phyloP scores from a whole-genome alignment of 2,113 vertebrate genomes.

The Plectropomus leopardus region DNA sequence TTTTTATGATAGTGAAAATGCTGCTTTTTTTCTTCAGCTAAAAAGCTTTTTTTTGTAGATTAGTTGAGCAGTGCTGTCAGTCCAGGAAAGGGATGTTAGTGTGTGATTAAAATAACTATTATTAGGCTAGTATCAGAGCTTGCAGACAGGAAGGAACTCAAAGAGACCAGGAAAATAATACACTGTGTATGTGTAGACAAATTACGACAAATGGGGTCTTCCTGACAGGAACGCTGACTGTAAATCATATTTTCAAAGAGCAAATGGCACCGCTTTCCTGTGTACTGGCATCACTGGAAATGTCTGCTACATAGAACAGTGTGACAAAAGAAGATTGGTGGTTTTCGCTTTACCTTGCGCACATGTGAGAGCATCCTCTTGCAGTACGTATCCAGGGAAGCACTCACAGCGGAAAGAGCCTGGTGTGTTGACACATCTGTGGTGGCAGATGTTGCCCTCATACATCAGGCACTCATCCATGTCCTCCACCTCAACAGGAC shows the following conservation, averaged over 20 bases:
- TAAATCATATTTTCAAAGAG: slow-evolving; percentile 53
- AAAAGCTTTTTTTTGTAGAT: slow-evolving; percentile 45
- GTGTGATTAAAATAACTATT: slow-evolving; percentile 73
- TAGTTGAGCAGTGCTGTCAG: slow-evolving; percentile 61
- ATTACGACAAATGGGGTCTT: slow-evolving; percentile 58
- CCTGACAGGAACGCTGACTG: slow-evolving; percentile 30
- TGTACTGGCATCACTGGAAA: slow-evolving; percentile 18
- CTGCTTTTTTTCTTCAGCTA: neutral
- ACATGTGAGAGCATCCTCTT: slow-evolving; percentile 88
- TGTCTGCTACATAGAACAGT: neutral
- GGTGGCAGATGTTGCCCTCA: slow-evolving; percentile 87
- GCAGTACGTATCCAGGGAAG: slow-evolving; percentile 88
- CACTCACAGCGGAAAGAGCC: slow-evolving; percentile 92
- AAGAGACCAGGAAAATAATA: slow-evolving; percentile 68
- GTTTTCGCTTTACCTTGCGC: slow-evolving; percentile 83
- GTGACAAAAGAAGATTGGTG: slow-evolving; percentile 21
- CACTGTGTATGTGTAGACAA: slow-evolving; percentile 60
- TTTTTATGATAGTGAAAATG: slow-evolving; percentile 11
- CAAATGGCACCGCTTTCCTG: slow-evolving; percentile 15
- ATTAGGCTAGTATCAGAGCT: slow-evolving; percentile 73
- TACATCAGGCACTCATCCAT: slow-evolving; percentile 91
- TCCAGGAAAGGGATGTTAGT: slow-evolving; percentile 77
- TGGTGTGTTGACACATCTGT: slow-evolving; percentile 89
- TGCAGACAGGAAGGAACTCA: slow-evolving; percentile 77
- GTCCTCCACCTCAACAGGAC: slow-evolving; percentile 85